phyloP scores from a whole-genome alignment of 2,888 invertebrate genomes.

The Oegoconia quadripuncta region DNA sequence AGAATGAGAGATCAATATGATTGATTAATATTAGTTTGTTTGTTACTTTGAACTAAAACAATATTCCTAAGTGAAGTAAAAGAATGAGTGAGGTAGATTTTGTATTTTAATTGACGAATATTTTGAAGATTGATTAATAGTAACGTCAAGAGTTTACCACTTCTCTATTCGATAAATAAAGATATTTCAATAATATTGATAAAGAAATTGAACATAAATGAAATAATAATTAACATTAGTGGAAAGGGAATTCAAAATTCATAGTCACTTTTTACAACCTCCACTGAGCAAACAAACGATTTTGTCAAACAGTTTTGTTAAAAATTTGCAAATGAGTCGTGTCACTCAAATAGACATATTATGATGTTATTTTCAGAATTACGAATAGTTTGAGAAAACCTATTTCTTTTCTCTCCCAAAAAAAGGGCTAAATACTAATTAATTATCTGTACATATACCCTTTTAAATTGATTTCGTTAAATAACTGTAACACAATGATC shows the following conservation, averaged over 20 bases:
- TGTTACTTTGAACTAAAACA: too few relatives aligned
- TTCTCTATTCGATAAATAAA: not conserved
- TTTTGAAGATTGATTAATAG: not conserved
- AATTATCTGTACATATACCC: not conserved
- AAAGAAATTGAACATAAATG: not conserved
- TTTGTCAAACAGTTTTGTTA: conserved; percentile 33
- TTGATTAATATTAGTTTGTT: too few relatives aligned
- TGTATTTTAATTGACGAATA: too few relatives aligned
- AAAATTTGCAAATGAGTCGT: conserved; percentile 26
- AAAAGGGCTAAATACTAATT: too few relatives aligned
- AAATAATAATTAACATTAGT: not conserved
- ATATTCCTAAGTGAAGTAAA: too few relatives aligned
- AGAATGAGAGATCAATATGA: too few relatives aligned
- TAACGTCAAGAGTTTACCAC: not conserved
- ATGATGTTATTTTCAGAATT: not conserved
- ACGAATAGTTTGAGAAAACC: too few relatives aligned
- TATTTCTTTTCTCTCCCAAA: too few relatives aligned
- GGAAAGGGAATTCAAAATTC: not conserved
- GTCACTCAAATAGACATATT: not conserved
- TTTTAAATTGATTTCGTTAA: not conserved
- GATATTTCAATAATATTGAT: not conserved
- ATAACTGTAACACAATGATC: too few relatives aligned
- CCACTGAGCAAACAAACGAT: conserved; percentile 65
- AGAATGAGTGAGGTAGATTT: too few relatives aligned
- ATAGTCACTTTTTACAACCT: conserved; percentile 52